Evolutionary conservation across 2,113 vertebrate genomes (phyloP).

Genomic region (Nyctereutes procyonoides): DNA sequence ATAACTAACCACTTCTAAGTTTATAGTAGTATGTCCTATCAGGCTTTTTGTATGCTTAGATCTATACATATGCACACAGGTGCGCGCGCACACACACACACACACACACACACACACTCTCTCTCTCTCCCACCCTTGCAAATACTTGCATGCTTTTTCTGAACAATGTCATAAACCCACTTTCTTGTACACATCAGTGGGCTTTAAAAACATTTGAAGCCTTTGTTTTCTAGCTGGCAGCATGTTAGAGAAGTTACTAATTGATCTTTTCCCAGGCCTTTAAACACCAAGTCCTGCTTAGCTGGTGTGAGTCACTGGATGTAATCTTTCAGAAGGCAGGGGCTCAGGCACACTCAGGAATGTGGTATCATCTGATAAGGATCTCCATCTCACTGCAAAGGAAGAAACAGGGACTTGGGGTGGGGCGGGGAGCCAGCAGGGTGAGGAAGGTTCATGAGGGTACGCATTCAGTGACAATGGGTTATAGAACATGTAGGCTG

Average conservation of each 20-base stretch:
- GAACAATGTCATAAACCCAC: not conserved
- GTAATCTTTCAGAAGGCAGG: not conserved
- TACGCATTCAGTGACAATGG: not conserved
- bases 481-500: not conserved
- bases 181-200: not conserved
- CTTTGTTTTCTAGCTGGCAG: conserved; percentile 54
- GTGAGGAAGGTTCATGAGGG: not conserved
- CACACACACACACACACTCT: too few species aligned
- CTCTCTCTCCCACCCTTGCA: not conserved
- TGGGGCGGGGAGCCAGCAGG: not conserved
- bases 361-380: not conserved
- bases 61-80: not conserved
- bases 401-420: not conserved
- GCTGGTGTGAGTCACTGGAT: not conserved
- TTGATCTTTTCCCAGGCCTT: conserved; percentile 50
- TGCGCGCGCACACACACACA: fast-evolving
- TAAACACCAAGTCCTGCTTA: not conserved
- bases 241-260: conserved; percentile 16
- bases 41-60: not conserved
- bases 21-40: not conserved
- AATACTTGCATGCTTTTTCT: not conserved
- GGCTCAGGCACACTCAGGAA: not conserved
- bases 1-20: not conserved
- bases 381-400: not conserved
- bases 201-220: conserved; percentile 41